Conservation (phyloP, 1,140 invertebrate species). For the Araneus ventricosus region DNA sequence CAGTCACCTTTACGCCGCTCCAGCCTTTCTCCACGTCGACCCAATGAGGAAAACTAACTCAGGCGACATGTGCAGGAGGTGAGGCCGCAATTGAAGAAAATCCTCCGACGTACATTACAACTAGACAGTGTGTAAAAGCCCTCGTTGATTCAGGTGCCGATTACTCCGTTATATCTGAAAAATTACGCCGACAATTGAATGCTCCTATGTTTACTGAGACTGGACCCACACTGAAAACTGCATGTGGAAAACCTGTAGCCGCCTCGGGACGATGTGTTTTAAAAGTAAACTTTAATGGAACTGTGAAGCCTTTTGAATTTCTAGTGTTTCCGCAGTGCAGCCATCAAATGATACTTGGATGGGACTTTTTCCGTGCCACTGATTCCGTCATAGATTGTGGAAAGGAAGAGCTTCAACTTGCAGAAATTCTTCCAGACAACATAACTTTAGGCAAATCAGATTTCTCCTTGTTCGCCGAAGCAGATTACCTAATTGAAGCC, state of each 20-base stretch:
- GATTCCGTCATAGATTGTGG: neutral
- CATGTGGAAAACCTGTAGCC: neutral
- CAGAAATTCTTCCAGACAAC: neutral
- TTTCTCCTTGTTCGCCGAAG: neutral
- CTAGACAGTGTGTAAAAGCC: too few species aligned
- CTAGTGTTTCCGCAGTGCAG: neutral
- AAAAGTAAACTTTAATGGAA: neutral
- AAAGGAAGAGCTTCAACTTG: neutral
- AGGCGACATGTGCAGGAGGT: too few species aligned
- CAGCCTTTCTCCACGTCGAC: too few species aligned
- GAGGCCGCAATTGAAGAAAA: too few species aligned
- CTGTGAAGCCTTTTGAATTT: neutral
- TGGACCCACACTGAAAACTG: neutral
- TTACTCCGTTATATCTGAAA: slow-evolving; percentile 36
- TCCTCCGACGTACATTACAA: too few species aligned
- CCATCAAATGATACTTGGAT: slow-evolving; percentile 16
- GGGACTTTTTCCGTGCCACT: neutral
- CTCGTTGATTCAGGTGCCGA: too few species aligned
- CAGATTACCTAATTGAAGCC: neutral
- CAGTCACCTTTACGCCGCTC: too few species aligned
- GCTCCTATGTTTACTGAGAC: slow-evolving; percentile 11
- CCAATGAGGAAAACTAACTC: too few species aligned
- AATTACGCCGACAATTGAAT: neutral
- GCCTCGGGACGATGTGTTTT: neutral
- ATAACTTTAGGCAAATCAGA: neutral